Evolutionary conservation across 2,113 vertebrate genomes (phyloP).

Genomic region (Naja naja): DNA sequence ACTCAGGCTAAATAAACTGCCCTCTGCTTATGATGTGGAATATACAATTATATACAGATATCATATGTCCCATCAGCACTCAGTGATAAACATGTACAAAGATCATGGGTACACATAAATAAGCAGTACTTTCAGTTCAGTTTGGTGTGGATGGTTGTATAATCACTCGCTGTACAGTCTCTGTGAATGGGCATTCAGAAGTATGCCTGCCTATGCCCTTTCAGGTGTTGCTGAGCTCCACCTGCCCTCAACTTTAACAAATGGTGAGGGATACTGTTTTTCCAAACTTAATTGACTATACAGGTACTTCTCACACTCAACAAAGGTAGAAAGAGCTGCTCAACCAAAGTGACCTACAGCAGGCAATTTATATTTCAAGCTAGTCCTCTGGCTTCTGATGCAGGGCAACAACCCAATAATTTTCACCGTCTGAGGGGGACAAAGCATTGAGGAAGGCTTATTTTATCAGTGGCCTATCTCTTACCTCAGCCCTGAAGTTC

Average conservation of each 20-base stretch:
- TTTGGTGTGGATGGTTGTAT: background rate
- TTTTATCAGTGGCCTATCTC: background rate
- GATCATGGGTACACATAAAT: background rate
- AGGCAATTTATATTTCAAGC: background rate
- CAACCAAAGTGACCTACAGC: background rate
- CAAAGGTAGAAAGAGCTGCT: background rate
- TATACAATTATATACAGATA: background rate
- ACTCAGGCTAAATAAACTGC: background rate
- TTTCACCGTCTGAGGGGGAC: background rate
- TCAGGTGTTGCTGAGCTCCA: background rate
- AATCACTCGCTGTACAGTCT: background rate
- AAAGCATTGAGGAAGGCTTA: background rate
- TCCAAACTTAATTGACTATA: background rate
- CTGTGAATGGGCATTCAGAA: background rate
- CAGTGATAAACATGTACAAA: background rate
- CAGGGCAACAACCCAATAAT: background rate
- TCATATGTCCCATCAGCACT: background rate
- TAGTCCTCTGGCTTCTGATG: background rate
- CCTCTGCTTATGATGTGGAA: background rate
- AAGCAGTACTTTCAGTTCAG: background rate
- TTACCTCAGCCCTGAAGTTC: background rate
- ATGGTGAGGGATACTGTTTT: background rate
- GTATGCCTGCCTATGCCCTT: background rate
- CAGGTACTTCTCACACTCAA: background rate
- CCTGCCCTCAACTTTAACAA: background rate